A percentile compares a stretch with the other conserved stretches of the same genome.
phyloP scores from a whole-genome alignment of 1,140 invertebrate genomes.

The Vanessa tameamea region DNA sequence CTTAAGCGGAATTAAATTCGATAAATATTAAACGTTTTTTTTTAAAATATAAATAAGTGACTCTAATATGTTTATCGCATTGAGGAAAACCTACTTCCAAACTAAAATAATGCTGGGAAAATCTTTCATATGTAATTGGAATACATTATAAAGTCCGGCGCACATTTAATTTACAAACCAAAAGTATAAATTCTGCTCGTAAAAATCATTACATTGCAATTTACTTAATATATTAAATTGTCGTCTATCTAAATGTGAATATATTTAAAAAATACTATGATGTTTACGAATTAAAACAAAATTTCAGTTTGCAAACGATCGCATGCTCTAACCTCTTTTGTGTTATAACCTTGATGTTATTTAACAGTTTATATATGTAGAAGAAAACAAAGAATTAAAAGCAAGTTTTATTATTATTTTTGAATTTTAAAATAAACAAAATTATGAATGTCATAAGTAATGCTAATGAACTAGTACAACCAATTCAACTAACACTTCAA shows the following conservation, averaged over 20 bases:
- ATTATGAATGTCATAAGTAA: not conserved
- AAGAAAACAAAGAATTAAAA: not conserved
- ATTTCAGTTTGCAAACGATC: constrained; percentile 1
- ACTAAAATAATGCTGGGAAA: not conserved
- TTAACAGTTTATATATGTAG: constrained; percentile 3
- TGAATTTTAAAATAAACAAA: too few relatives aligned
- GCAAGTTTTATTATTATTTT: too few relatives aligned
- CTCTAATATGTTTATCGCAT: not conserved
- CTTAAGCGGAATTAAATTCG: constrained; percentile 4
- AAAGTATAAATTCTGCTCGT: not conserved
- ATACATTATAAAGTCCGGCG: not conserved
- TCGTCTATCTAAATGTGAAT: not conserved
- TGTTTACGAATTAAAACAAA: not conserved
- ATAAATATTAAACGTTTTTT: constrained; percentile 3
- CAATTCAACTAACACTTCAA: not conserved
- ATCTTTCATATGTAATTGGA: not conserved
- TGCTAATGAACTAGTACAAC: not conserved
- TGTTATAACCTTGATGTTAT: constrained; percentile 2
- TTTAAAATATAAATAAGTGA: not conserved
- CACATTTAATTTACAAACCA: not conserved
- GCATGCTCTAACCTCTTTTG: constrained; percentile 10
- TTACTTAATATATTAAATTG: not conserved
- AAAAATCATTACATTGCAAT: not conserved
- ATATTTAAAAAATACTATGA: not conserved
- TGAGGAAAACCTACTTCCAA: not conserved